These are phyloP conservation scores for Nannobrachium achirus DNA, from an alignment of 2,113 vertebrate species.

Conservation along the genomic window DNA sequence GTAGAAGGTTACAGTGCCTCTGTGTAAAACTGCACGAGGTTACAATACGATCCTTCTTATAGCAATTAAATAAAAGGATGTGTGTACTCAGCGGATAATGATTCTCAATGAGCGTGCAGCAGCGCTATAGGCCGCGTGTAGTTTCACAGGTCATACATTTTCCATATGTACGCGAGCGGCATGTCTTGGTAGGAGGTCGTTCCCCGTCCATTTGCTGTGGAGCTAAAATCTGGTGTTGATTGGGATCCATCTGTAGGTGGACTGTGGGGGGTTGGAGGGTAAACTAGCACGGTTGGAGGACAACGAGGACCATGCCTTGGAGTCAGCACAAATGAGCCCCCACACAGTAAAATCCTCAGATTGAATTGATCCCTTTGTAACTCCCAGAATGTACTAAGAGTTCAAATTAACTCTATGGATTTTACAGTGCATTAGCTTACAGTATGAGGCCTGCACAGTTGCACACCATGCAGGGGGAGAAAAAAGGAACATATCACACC, in stretches of 20 bases:
- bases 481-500: constrained; percentile 43
- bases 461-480: constrained; percentile 36
- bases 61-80: too few relatives aligned
- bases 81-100: too few relatives aligned
- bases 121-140: neutral
- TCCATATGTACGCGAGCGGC: constrained; percentile 11
- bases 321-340: constrained; percentile 75
- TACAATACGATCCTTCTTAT: too few relatives aligned
- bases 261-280: constrained; percentile 60
- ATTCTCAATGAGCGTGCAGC: too few relatives aligned
- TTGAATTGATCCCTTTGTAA: too few relatives aligned
- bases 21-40: too few relatives aligned
- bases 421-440: constrained; percentile 33
- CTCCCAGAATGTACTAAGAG: too few relatives aligned
- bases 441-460: constrained; percentile 48
- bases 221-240: constrained; percentile 57
- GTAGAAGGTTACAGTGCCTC: too few relatives aligned
- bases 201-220: constrained; percentile 32
- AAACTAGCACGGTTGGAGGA: constrained; percentile 38
- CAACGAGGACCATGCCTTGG: constrained; percentile 49
- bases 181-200: constrained; percentile 43
- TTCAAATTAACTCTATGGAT: too few relatives aligned
- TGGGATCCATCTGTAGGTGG: constrained; percentile 68
- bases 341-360: neutral
- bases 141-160: neutral